These are phyloP conservation scores for Zhuqinia jingwanae DNA, from an alignment of 2,888 invertebrate genomes.

Conservation along the genomic window DNA sequence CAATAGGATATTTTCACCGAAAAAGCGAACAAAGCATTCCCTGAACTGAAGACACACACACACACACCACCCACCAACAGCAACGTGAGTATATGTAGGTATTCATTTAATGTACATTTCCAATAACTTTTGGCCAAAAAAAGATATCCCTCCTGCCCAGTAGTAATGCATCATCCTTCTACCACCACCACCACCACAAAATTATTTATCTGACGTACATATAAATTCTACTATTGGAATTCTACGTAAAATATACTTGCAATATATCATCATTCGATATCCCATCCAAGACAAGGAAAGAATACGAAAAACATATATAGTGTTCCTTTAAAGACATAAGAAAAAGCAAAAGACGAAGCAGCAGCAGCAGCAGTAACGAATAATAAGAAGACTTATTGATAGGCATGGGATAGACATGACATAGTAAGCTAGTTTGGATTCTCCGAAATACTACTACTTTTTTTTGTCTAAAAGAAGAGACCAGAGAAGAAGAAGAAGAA, in stretches of 20 bases:
- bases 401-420: slow-evolving; percentile 53
- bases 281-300: neutral
- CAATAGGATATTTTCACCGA: too few species aligned
- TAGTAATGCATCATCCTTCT: slow-evolving; percentile 56
- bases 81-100: neutral
- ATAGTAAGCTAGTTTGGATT: slow-evolving; percentile 59
- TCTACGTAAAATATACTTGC: neutral
- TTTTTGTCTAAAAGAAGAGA: slow-evolving; percentile 18
- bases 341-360: too few species aligned
- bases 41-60: too few species aligned
- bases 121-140: slow-evolving; percentile 56
- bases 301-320: slow-evolving; percentile 1
- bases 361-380: neutral
- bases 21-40: too few species aligned
- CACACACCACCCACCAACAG: neutral
- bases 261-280: neutral
- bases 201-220: neutral
- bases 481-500: neutral
- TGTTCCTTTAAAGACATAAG: slow-evolving; percentile 19
- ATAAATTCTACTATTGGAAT: neutral
- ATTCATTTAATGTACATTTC: slow-evolving; percentile 35
- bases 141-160: slow-evolving; percentile 41
- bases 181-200: too few species aligned
- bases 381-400: slow-evolving; percentile 45
- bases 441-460: slow-evolving; percentile 36